Base-by-base conservation (phyloP, 2,888 invertebrate species). In the Vandiemenella viatica region DNA sequence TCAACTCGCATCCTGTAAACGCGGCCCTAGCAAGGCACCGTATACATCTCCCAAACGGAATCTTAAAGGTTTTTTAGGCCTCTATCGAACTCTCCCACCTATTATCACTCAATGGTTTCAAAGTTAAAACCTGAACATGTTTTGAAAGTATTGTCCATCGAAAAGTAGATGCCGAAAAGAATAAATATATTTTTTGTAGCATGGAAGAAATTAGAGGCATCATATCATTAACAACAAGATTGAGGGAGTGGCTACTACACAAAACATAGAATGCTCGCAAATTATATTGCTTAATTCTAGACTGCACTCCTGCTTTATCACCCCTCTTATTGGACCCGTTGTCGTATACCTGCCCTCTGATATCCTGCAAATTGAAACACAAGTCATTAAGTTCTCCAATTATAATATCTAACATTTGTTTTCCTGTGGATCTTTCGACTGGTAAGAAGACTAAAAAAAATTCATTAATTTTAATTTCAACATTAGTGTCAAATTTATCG, bases 81-180 rank as follows among this genome's bases (percentile, higher is more conserved):
- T 38, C 38, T 38, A 15, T 38, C 38, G 15, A 16, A 3, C 38
- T 38, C 38, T 37, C 38, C 38, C 4, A 38, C 16, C 15, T 38
- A 38, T n/a, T 38, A 2, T 8, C 38, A 2, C 13, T 42, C 13
- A 52, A 37, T 15, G 47, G 49, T 47, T 52, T 54, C 32, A 52
- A 49, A 45, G 52, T 54, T 54, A 55, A 54, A 17, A 43, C 37
- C 46, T 50, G n/a, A n/a, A n/a, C n/a, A n/a, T n/a, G n/a, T n/a
- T n/a, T n/a, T n/a, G n/a, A n/a, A n/a, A n/a, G n/a, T n/a, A n/a
- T n/a, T n/a, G n/a, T n/a, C n/a, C n/a, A n/a, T n/a, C n/a, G n/a
- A n/a, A n/a, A n/a, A n/a, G n/a, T n/a, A n/a, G n/a, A n/a, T n/a
- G n/a, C n/a, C n/a, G n/a, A n/a, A n/a, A n/a, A n/a, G n/a, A n/a